phyloP scores from a whole-genome alignment of 2,797 vertebrate species.

The Amphiprion clarkii region DNA sequence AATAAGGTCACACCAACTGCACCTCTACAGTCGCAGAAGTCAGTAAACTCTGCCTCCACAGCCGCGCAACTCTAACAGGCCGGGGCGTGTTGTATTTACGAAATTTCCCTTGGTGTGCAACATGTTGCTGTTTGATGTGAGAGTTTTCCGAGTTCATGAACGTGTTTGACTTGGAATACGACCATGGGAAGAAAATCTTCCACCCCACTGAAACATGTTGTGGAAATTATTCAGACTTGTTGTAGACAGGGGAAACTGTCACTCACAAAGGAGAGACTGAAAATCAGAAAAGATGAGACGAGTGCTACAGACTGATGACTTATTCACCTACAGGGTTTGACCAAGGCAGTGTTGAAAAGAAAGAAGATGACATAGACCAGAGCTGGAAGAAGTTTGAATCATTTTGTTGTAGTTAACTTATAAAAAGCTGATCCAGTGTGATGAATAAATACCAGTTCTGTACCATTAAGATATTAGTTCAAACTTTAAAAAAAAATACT shows the following conservation, averaged over 20 bases:
- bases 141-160: conserved; percentile 82
- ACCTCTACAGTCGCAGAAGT: conserved; percentile 71
- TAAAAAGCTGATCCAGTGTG: not conserved
- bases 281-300: conserved; percentile 53
- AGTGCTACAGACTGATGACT: conserved; percentile 27
- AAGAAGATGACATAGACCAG: not conserved
- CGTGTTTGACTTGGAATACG: conserved; percentile 83
- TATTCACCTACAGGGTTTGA: conserved; percentile 23
- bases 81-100: conserved; percentile 83
- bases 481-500: not conserved
- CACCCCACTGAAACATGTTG: conserved; percentile 80
- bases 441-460: not conserved
- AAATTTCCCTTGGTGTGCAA: conserved; percentile 75
- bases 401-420: not conserved
- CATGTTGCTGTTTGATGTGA: conserved; percentile 81
- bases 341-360: conserved; percentile 1
- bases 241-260: conserved; percentile 78
- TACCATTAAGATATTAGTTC: not conserved
- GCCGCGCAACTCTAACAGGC: conserved; percentile 59
- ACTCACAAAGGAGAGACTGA: conserved; percentile 59
- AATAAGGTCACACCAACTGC: conserved; percentile 78
- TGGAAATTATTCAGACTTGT: conserved; percentile 83
- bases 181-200: conserved; percentile 83
- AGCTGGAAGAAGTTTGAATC: accelerated
- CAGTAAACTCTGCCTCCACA: conserved; percentile 47